Evolutionary conservation across 1,140 invertebrate genomes (phyloP).

Genomic region (Drosophila sturtevanti): DNA sequence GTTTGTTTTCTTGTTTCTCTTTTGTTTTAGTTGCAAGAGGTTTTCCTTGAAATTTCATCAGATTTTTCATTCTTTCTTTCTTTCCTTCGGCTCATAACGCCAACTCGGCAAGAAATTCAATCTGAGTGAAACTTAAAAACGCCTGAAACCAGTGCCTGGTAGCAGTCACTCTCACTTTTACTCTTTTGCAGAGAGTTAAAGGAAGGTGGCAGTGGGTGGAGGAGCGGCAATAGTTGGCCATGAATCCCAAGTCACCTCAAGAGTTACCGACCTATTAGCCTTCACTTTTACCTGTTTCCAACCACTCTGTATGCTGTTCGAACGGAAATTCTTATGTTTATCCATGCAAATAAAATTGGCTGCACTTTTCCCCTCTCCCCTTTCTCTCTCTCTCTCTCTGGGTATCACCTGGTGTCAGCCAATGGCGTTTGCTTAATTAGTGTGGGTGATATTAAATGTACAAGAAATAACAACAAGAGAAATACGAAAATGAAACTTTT

Average conservation of each 20-base stretch:
- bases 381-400: background rate
- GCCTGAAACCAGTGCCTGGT: slow-evolving; percentile 39
- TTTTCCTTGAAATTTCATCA: slow-evolving; percentile 23
- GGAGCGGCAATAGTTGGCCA: slow-evolving; percentile 30
- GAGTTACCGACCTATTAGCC: background rate
- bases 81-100: slow-evolving; percentile 35
- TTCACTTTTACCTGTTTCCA: background rate
- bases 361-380: slow-evolving; percentile 13
- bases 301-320: slow-evolving; percentile 6
- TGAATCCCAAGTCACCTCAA: slow-evolving; percentile 56
- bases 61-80: background rate
- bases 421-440: slow-evolving; percentile 52
- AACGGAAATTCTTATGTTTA: slow-evolving; percentile 56
- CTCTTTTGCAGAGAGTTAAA: background rate
- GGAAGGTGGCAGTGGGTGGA: no score
- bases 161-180: background rate
- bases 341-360: slow-evolving; percentile 73
- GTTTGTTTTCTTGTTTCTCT: background rate
- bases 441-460: slow-evolving; percentile 23
- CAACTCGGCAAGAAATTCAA: slow-evolving; percentile 67
- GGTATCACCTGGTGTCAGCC: slow-evolving; percentile 44
- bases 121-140: slow-evolving; percentile 62
- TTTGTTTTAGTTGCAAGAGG: slow-evolving; percentile 28
- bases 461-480: background rate
- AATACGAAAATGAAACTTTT: slow-evolving; percentile 1